Percentiles rank a stretch among this genome's conserved stretches.
Evolutionary conservation across 2,113 vertebrate genomes (phyloP).

Genomic region (Dinomys branickii): DNA sequence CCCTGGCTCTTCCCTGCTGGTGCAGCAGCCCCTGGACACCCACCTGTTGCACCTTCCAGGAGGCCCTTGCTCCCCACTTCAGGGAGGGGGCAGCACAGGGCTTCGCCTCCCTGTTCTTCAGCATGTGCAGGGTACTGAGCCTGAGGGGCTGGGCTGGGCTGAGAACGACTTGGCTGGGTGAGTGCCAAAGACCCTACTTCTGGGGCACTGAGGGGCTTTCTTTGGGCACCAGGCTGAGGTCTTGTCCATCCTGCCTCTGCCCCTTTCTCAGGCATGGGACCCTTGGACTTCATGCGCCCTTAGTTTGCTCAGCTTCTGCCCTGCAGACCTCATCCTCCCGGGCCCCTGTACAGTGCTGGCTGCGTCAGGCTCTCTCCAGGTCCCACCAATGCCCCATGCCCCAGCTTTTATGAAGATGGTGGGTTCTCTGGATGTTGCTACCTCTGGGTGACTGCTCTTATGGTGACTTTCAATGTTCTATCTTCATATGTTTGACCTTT

Average conservation of each 20-base stretch:
- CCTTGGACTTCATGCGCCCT: not conserved
- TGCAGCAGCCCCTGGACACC: not conserved
- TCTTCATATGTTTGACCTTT: too few species aligned
- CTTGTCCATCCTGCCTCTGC: fast-evolving
- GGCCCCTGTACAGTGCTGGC: not conserved
- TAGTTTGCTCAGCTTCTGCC: not conserved
- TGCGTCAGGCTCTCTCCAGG: not conserved
- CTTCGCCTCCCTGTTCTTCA: too few species aligned
- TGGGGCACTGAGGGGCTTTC: not conserved
- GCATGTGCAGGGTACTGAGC: too few species aligned
- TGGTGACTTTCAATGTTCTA: not conserved
- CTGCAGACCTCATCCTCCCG: not conserved
- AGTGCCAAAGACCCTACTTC: fast-evolving
- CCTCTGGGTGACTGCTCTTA: not conserved
- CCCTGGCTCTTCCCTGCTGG: not conserved
- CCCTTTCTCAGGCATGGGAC: too few species aligned
- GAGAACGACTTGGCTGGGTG: too few species aligned
- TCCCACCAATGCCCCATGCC: not conserved
- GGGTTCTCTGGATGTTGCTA: not conserved
- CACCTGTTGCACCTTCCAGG: not conserved
- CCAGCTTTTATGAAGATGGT: too few species aligned
- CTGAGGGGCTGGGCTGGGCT: not conserved
- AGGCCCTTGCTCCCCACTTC: fast-evolving
- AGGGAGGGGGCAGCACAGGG: not conserved
- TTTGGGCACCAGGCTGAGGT: not conserved